Evolutionary conservation across 2,797 vertebrate genomes (phyloP), one percentile per base, ranked within the genome.

Genomic region (Lutjanus campechanus): DNA sequence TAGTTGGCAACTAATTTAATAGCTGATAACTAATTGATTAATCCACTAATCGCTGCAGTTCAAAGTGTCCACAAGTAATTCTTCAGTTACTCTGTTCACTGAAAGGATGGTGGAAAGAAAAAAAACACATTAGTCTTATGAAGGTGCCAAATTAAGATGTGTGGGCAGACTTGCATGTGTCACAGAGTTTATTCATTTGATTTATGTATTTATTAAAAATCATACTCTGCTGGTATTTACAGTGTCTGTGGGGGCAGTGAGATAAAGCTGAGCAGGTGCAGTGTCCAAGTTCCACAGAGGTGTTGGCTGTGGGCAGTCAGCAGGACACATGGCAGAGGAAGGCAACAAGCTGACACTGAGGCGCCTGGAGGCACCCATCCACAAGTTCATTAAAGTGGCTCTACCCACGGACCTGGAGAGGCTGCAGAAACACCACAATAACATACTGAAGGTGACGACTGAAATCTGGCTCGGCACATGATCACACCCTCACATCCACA

Each of bases 331-430:
- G 98, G 95, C 95, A 78, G 95, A 97, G 82, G 97, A 97, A 88
- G 94, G 96, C 43, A 96, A 95, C 87, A 99, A 97, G 91, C 92
- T 99, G 92, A 97, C 95, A 63, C 93, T 99, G 81, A 96, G 97
- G 85, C 97, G 98, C 77, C 96, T 99, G 54, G 98, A 99, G 85
- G 94, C 94, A 51, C 96, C 98, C 2, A 95, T 99, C 90, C 97
- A 97, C 89, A 99, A 99, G 91, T 99, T 99, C 88, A 95, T 97
- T 89, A 99, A 99, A 95, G 97, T 98, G 89, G 98, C 97, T 84
- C 96, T 99, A 77, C 98, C 98, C 83, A 99, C 98, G 41, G 98
- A 99, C 92, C 93, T 99, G 94, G 97, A 99, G 83, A 96, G 98
- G 83, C 94, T 99, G 87, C 96, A 96, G 85, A 98, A 97, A 83